A percentile compares a stretch with the other conserved stretches of the same genome.
phyloP scores from a whole-genome alignment of 1,140 invertebrate genomes.

The Lepidostoma basale region DNA sequence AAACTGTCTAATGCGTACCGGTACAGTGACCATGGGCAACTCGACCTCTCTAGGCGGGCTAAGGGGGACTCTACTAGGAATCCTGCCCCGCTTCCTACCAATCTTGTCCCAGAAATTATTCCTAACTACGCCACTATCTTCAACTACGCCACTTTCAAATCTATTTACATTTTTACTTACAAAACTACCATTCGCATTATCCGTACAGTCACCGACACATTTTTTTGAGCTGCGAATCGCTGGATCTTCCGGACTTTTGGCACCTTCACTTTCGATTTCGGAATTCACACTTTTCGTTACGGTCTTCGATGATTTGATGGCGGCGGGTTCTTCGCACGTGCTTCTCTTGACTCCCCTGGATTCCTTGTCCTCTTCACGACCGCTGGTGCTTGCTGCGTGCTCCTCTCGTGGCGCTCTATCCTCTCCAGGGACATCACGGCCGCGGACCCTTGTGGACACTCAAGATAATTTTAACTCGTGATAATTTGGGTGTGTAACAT shows the following conservation, averaged over 20 bases:
- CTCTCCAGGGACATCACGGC: conserved; percentile 4
- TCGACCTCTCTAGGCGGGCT: conserved; percentile 53
- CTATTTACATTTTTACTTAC: too few species aligned
- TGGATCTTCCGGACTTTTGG: too few species aligned
- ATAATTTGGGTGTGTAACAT: conserved; percentile 28
- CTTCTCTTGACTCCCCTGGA: not conserved
- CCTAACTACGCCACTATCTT: not conserved
- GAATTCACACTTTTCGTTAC: not conserved
- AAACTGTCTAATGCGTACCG: conserved; percentile 56
- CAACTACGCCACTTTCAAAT: too few species aligned
- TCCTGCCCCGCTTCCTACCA: not conserved
- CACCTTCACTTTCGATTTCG: not conserved
- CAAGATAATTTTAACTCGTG: conserved; percentile 45
- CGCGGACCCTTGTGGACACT: conserved; percentile 44
- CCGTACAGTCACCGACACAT: too few species aligned
- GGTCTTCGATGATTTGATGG: not conserved
- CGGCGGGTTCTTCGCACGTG: not conserved
- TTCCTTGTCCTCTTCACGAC: not conserved
- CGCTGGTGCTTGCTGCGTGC: not conserved
- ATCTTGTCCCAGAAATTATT: conserved; percentile 4
- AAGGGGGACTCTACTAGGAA: not conserved
- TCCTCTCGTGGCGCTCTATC: not conserved
- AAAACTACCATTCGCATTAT: too few species aligned
- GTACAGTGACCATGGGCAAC: conserved; percentile 57
- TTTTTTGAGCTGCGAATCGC: too few species aligned